Conservation (phyloP, 2,888 invertebrate species). For the Trimorus sp. region DNA sequence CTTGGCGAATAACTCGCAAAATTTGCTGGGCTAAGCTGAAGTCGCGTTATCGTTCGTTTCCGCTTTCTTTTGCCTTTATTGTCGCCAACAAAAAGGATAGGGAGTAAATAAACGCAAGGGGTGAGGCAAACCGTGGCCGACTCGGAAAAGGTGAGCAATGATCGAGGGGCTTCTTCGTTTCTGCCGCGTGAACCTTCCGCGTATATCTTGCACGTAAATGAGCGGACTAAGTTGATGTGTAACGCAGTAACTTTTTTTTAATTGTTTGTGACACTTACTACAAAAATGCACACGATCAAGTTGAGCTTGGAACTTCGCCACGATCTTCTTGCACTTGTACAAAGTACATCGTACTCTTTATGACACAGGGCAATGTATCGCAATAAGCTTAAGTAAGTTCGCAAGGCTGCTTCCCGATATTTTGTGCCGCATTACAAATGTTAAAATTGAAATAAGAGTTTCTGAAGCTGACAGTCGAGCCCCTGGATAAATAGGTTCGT, state of each 20-base stretch:
- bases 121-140: no score
- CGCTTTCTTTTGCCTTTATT: slow-evolving; percentile 27
- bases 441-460: background rate
- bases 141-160: no score
- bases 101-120: no score
- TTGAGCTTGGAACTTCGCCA: background rate
- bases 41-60: slow-evolving; percentile 30
- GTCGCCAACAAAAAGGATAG: background rate
- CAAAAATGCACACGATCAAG: background rate
- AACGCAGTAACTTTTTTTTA: no score
- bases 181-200: no score
- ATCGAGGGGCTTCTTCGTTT: no score
- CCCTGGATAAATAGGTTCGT: background rate
- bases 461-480: background rate
- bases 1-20: slow-evolving; percentile 44
- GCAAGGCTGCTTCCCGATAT: background rate
- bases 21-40: slow-evolving; percentile 43
- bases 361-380: background rate
- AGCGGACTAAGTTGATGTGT: no score
- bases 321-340: slow-evolving; percentile 5
- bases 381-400: background rate
- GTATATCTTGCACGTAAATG: no score
- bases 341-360: background rate
- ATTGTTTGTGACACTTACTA: background rate
- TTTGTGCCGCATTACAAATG: background rate